A percentile compares a stretch with the other conserved stretches of the same genome.
Conservation (phyloP, 2,888 invertebrate genomes). For the Atethmia centrago region DNA sequence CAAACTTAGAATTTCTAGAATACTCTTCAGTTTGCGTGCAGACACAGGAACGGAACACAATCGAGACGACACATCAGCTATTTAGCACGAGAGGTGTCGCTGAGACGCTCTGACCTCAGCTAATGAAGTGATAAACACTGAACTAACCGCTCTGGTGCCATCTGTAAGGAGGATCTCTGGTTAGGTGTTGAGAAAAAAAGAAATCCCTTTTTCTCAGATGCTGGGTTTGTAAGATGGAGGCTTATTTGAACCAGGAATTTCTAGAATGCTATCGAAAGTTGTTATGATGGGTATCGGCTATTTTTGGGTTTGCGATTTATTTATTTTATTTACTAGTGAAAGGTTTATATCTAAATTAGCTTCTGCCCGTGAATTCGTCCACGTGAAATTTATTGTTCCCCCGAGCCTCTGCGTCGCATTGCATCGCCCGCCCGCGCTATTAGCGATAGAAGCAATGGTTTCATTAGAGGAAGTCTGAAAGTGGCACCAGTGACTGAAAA, state of each 20-base stretch:
- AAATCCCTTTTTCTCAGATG: not conserved
- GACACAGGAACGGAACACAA: slow-evolving; percentile 68
- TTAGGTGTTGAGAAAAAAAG: slow-evolving; percentile 22
- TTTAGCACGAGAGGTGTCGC: slow-evolving; percentile 86
- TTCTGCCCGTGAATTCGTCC: too few species aligned
- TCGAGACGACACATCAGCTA: slow-evolving; percentile 80
- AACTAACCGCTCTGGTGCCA: slow-evolving; percentile 60
- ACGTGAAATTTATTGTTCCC: too few species aligned
- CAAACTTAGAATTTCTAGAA: slow-evolving; percentile 30
- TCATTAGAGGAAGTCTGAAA: too few species aligned
- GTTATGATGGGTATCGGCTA: not conserved
- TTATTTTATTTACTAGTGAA: not conserved
- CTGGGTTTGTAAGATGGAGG: not conserved
- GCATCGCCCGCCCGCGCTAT: too few species aligned
- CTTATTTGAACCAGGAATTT: not conserved
- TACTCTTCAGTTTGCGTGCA: slow-evolving; percentile 57
- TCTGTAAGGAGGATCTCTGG: slow-evolving; percentile 59
- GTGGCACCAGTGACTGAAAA: too few species aligned
- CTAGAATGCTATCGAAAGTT: not conserved
- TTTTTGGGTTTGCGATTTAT: not conserved
- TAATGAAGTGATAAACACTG: slow-evolving; percentile 70
- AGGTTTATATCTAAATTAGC: not conserved
- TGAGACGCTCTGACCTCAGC: slow-evolving; percentile 57
- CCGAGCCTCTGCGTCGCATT: too few species aligned
- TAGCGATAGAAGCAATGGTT: too few species aligned